Evolutionary conservation across 2,888 invertebrate species (phyloP).

Genomic region (Lordiphosa fenestrarum): DNA sequence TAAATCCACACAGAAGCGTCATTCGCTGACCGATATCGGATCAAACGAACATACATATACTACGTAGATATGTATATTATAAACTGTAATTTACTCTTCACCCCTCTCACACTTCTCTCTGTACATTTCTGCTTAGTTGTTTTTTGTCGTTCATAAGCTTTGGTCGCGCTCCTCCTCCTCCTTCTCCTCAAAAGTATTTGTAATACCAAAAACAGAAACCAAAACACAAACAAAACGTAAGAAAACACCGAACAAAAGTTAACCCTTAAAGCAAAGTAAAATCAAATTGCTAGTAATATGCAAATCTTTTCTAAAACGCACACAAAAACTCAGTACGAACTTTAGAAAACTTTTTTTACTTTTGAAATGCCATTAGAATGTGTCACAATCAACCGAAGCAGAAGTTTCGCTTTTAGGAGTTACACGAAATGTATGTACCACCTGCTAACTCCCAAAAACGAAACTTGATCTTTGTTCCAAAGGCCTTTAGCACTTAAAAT

Average conservation of each 20-base stretch:
- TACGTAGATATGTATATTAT: slow-evolving; percentile 46
- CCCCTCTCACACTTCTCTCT: slow-evolving; percentile 26
- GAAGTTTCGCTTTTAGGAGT: too few relatives aligned
- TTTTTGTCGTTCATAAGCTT: slow-evolving; percentile 32
- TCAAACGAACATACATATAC: slow-evolving; percentile 27
- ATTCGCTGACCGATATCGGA: slow-evolving; percentile 76
- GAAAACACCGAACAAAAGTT: slow-evolving; percentile 52
- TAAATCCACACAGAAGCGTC: slow-evolving; percentile 62
- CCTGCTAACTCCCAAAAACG: too few relatives aligned
- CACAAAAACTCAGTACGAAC: slow-evolving; percentile 30
- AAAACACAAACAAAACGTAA: slow-evolving; percentile 17
- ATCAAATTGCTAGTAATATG: slow-evolving; percentile 13
- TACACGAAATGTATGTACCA: too few relatives aligned
- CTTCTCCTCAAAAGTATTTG: slow-evolving; percentile 54
- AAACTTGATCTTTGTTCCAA: too few relatives aligned
- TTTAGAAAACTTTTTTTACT: background rate
- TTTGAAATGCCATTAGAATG: background rate
- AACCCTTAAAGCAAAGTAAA: slow-evolving; percentile 46
- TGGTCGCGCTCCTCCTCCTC: slow-evolving; percentile 25
- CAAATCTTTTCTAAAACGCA: slow-evolving; percentile 53
- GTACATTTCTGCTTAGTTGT: slow-evolving; percentile 63
- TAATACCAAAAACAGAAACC: slow-evolving; percentile 52
- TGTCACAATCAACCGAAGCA: background rate
- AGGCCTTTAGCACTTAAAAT: too few relatives aligned
- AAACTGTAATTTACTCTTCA: slow-evolving; percentile 51